Evolutionary conservation across 2,888 invertebrate genomes (phyloP).

Genomic region (Odontomyia ornata): DNA sequence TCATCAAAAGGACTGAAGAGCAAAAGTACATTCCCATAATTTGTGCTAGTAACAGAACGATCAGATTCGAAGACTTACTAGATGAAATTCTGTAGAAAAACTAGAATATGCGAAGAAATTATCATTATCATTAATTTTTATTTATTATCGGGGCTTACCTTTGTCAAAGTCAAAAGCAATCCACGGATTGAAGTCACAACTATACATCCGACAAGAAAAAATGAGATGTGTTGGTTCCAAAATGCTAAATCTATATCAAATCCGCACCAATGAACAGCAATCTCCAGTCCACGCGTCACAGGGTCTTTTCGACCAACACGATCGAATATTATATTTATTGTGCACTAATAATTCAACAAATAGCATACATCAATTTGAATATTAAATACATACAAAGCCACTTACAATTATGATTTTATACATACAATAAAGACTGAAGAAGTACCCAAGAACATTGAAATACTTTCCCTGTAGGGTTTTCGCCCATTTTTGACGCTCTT

Average conservation of each 20-base stretch:
- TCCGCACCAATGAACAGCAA: conserved; percentile 96
- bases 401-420: conserved; percentile 99
- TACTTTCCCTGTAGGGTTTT: conserved; percentile 97
- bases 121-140: conserved; percentile 9
- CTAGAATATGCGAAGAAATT: conserved; percentile 68
- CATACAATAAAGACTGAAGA: conserved; percentile 96
- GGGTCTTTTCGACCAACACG: conserved; percentile 98
- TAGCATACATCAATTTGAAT: neutral
- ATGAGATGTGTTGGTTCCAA: conserved; percentile 99
- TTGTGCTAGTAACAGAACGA: conserved; percentile 95
- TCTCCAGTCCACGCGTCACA: conserved; percentile 94
- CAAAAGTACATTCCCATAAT: conserved; percentile 99
- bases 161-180: conserved; percentile 93
- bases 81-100: conserved; percentile 99
- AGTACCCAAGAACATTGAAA: conserved; percentile 97
- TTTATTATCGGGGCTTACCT: conserved; percentile 69
- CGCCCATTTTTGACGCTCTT: conserved; percentile 93
- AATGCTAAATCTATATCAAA: conserved; percentile 96
- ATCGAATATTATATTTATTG: conserved; percentile 98
- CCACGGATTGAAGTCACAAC: conserved; percentile 98
- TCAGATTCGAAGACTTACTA: conserved; percentile 97
- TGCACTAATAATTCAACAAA: conserved; percentile 72
- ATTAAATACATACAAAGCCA: conserved; percentile 51
- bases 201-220: conserved; percentile 95
- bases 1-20: conserved; percentile 93